Base-by-base conservation (phyloP, 2,888 invertebrate species). In the Aspidiotus rigidus region DNA sequence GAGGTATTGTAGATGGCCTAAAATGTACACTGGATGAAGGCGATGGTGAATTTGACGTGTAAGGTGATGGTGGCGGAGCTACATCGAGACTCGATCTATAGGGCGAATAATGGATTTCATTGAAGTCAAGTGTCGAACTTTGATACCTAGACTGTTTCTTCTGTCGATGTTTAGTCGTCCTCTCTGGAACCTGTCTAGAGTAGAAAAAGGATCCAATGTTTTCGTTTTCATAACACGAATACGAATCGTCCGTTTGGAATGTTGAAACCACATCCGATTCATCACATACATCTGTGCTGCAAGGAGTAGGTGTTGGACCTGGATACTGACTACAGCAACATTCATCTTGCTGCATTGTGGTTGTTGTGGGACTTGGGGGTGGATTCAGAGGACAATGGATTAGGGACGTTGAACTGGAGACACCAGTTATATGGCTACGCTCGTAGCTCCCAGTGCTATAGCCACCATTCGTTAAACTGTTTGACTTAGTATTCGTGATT, bases 251-350 rank as follows among this genome's bases (percentile, higher is more conserved):
- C 41, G 64, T 49, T 11, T 44, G 40, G 42, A 17, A 40, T n/a
- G 9, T 57, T 13, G 41, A 57, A n/a, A 55, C 39, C 6, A 39
- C 54, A 57, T 64, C 64, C 42, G 64, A 64, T 42, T 64, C 64
- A 42, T 93, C 91, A 75, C 93, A 94, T 73, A 94, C 90, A 74
- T 95, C 95, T 49, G 95, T 94, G 73, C 92, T 92, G 77, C 93
- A 95, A 0, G 95, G 95, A 28, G 95, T 95, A 11, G 94, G 94
- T 40, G 94, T 95, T 8, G 94, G 94, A 0, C 90, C 86, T 71
- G 87, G 83, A 69, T 89, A 86, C n/a, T 73, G 71, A 13, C 73
- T 72, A 15, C 72, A 72, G 55, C 72, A 73, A 42, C 69, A 72
- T 49, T 72, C 72, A 17, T 72, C 72, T 28, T 71, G 60, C 17